Evolutionary conservation across 92 coral and sea anemone genomes (phyloP).

Genomic region (Metridium senile): DNA sequence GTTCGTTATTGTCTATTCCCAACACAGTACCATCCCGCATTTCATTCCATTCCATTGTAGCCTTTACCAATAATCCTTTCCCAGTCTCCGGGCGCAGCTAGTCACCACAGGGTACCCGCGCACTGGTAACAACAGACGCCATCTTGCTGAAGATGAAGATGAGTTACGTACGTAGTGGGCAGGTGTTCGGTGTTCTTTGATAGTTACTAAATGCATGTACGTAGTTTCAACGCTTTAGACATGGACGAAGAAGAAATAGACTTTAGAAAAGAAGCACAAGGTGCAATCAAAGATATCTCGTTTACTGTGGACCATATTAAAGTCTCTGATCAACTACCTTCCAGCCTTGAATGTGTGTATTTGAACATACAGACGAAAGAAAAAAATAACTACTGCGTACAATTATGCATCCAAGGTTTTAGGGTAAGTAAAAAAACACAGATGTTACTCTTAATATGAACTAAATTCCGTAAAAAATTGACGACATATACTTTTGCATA

Average conservation of each 20-base stretch:
- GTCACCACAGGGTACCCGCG: neutral
- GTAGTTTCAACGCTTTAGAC: neutral
- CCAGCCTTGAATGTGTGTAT: constrained; percentile 69
- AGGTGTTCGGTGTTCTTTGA: too few species aligned
- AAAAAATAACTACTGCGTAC: constrained; percentile 55
- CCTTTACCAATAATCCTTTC: too few species aligned
- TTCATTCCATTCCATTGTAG: too few species aligned
- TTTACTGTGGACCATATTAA: constrained; percentile 70
- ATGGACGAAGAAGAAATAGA: constrained; percentile 93
- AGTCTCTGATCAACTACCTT: constrained; percentile 69
- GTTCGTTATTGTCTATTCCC: too few species aligned
- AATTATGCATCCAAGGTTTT: constrained; percentile 75
- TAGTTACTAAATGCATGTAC: neutral
- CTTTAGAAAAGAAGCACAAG: constrained; percentile 86
- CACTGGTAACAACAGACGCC: neutral
- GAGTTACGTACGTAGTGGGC: too few species aligned
- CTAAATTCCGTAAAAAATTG: neutral
- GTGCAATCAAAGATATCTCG: constrained; percentile 71
- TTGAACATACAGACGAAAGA: constrained; percentile 88
- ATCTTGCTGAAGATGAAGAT: neutral
- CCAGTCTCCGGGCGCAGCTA: neutral
- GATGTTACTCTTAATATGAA: neutral
- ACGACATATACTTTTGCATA: too few species aligned
- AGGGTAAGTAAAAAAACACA: constrained; percentile 53
- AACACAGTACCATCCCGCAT: too few species aligned